A percentile compares a stretch with the other conserved stretches of the same genome.
Conservation (phyloP, 2,888 invertebrate species). For the Xestia xanthographa region DNA sequence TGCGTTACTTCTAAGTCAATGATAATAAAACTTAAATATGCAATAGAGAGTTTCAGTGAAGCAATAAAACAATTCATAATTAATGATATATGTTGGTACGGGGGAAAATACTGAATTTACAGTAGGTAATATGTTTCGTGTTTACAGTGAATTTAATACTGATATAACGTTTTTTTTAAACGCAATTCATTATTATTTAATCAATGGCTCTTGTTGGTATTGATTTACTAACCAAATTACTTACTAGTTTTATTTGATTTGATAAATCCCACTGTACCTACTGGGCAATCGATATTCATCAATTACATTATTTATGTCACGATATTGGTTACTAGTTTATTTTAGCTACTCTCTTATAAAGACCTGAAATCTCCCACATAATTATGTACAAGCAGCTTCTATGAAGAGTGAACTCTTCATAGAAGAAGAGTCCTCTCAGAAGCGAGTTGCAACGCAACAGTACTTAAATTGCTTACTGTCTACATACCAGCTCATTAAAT, state of each 20-base stretch:
- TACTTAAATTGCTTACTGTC: not conserved
- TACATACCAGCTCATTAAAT: not conserved
- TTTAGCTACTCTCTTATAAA: not conserved
- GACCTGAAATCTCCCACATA: not conserved
- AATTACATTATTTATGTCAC: not conserved
- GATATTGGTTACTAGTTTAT: not conserved
- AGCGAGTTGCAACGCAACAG: not conserved
- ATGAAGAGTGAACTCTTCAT: too few species aligned
- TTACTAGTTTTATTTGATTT: not conserved
- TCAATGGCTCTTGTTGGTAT: not conserved
- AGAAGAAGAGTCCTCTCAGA: not conserved
- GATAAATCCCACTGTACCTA: constrained; percentile 10
- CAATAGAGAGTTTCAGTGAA: not conserved
- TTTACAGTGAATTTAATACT: not conserved
- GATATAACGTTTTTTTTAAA: not conserved
- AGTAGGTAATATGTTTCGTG: too few species aligned
- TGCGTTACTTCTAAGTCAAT: not conserved
- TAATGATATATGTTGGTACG: not conserved
- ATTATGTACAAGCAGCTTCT: not conserved
- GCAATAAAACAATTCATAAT: not conserved
- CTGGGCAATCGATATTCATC: not conserved
- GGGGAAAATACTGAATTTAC: too few species aligned
- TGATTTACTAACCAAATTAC: not conserved
- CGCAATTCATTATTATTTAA: not conserved
- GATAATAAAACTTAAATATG: not conserved